Base-by-base conservation (phyloP, 2,888 invertebrate genomes). In the Zootermopsis nevadensis region DNA sequence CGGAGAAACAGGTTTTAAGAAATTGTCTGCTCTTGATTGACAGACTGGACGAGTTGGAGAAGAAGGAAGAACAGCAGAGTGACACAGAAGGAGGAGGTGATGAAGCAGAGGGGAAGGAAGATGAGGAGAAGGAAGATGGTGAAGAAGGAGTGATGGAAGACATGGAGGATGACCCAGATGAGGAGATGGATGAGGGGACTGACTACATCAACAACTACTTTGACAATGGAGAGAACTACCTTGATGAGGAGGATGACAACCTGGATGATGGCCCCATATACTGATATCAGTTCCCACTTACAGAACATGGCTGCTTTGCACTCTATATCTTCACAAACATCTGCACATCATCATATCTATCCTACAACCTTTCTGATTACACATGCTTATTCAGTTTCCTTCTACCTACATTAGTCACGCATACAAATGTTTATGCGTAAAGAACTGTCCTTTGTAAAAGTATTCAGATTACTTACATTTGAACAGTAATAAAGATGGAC, bases 151-250 rank as follows among this genome's bases (percentile, higher is more conserved):
- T 93, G 76, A 92, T 91, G 72, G 92, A 93, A 83, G 93, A 94
- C 84, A 91, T 82, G 27, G 80, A 80, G 30, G 85, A 85, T 79
- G 95, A 95, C 86, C 88, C 91, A 15, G 96, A 96, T 87, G 94
- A 96, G 88, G 96, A 97, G 89, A 94, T 96, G 92, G 97, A 97
- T 88, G 96, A 96, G 87, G 97, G 96, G 31, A 97, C 96, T 33
- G 96, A 97, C 89, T 97, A 97, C 88, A 95, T 94, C 0, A 95
- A 96, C 87, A 96, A 94, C 88, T 96, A 96, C 88, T 97, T 97
- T 89, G 96, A 97, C 88, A 96, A 96, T 89, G 97, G 96, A 1
- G 97, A 97, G 89, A 94, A 93, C 48, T 96, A 95, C 82, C 81
- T 87, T 88, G 96, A 96, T 88, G 96, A 96, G 84, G 96, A 97